phyloP scores from a whole-genome alignment of 1,140 invertebrate genomes.

The Orchestia grillus region DNA sequence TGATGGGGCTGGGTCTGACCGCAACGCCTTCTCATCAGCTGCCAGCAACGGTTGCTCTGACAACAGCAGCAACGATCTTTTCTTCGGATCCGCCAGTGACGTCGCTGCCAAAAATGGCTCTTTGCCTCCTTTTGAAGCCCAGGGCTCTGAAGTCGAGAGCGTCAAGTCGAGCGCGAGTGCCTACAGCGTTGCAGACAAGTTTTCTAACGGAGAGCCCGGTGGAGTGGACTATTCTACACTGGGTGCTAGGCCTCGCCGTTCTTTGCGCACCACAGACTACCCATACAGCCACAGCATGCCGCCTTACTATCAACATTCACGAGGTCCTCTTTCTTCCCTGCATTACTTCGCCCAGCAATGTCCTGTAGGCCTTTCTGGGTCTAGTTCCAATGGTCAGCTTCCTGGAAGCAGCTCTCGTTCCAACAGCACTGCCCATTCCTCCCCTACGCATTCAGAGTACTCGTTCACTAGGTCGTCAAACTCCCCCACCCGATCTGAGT shows the following conservation, averaged over 20 bases:
- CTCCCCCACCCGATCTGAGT: conserved; percentile 19
- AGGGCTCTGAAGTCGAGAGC: conserved; percentile 28
- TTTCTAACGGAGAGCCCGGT: not conserved
- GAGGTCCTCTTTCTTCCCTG: conserved; percentile 3
- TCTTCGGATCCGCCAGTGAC: conserved; percentile 41
- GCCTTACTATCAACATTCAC: conserved; percentile 21
- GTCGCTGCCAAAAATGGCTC: conserved; percentile 38
- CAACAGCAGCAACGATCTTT: conserved; percentile 31
- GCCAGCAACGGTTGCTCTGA: conserved; percentile 51
- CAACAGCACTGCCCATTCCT: conserved; percentile 33
- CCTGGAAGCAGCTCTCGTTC: conserved; percentile 36
- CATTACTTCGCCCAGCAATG: conserved; percentile 40
- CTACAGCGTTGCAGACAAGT: conserved; percentile 38
- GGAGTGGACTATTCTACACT: conserved; percentile 31
- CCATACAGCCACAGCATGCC: conserved; percentile 51
- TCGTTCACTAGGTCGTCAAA: conserved; percentile 40
- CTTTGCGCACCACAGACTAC: conserved; percentile 9
- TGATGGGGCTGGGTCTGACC: conserved; percentile 31
- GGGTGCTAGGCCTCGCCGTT: conserved; percentile 9
- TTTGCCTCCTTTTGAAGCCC: conserved; percentile 24
- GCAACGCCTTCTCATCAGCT: conserved; percentile 24
- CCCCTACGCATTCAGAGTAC: conserved; percentile 27
- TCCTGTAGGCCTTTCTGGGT: not conserved
- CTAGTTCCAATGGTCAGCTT: conserved; percentile 33
- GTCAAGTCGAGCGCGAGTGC: conserved; percentile 6